Evolutionary conservation across 2,797 vertebrate species (phyloP).

Genomic region (Erethizon dorsatum): DNA sequence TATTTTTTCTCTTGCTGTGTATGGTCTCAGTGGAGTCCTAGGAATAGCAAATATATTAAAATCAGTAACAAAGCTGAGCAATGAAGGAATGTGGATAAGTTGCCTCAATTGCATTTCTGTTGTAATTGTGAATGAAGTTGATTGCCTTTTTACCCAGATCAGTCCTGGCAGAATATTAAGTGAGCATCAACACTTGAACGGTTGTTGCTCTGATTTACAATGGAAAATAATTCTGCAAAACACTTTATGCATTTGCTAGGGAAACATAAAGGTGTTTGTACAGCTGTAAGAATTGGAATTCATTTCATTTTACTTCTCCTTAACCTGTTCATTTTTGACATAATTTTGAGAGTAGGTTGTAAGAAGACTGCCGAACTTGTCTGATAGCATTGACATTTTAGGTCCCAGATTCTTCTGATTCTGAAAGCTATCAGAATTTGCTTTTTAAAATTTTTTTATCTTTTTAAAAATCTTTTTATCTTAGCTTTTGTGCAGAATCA

Average conservation of each 20-base stretch:
- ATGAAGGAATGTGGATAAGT: background rate
- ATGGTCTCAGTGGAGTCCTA: background rate
- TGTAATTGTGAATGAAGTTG: background rate
- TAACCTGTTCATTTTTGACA: slow-evolving; percentile 28
- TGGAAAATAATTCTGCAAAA: slow-evolving; percentile 32
- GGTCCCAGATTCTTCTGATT: background rate
- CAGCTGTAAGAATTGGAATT: slow-evolving; percentile 46
- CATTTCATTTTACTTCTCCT: slow-evolving; percentile 12
- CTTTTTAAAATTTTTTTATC: background rate
- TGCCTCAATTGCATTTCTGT: background rate
- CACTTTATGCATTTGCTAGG: slow-evolving; percentile 4
- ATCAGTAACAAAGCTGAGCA: slow-evolving; percentile 13
- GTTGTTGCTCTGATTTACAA: slow-evolving; percentile 23
- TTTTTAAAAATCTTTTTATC: no score
- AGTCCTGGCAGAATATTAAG: background rate
- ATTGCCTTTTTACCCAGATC: slow-evolving; percentile 5
- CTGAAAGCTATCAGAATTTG: slow-evolving; percentile 12
- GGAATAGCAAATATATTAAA: background rate
- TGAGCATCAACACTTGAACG: background rate
- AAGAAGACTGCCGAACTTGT: background rate
- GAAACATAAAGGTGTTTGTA: slow-evolving; percentile 27
- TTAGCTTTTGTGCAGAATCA: slow-evolving; percentile 9
- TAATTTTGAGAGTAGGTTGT: background rate
- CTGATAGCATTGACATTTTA: background rate
- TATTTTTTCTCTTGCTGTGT: slow-evolving; percentile 47